A percentile compares a stretch with the other conserved stretches of the same genome.
Evolutionary conservation across 2,797 vertebrate genomes (phyloP).

Genomic region (Mus minutoides): DNA sequence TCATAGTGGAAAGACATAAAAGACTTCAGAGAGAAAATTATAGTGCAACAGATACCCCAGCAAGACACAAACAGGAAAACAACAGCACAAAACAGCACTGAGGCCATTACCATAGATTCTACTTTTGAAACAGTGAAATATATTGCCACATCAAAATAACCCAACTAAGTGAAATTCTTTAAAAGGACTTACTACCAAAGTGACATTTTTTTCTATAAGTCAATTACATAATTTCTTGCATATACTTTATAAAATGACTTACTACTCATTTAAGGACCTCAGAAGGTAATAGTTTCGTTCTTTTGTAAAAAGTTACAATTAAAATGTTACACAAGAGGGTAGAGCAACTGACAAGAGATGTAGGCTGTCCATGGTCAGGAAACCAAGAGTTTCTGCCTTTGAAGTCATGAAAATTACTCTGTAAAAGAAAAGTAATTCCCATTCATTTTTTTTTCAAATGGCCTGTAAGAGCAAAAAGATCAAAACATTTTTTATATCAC

Average conservation of each 20-base stretch:
- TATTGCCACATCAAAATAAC: constrained; percentile 58
- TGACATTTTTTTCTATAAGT: not conserved
- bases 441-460: constrained; percentile 48
- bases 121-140: constrained; percentile 60
- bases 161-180: constrained; percentile 52
- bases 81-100: constrained; percentile 40
- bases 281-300: not conserved
- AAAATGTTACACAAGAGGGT: not conserved
- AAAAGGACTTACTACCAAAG: not conserved
- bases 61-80: not conserved
- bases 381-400: not conserved
- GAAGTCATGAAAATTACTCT: constrained; percentile 49
- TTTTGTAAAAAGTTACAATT: constrained; percentile 22
- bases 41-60: not conserved
- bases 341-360: not conserved
- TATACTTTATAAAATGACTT: not conserved
- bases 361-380: not conserved
- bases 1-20: not conserved
- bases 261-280: not conserved
- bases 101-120: constrained; percentile 80
- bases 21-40: not conserved
- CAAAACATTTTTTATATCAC: not conserved
- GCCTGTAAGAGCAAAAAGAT: constrained; percentile 44
- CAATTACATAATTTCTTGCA: constrained; percentile 13
- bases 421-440: constrained; percentile 46